Evolutionary conservation across 2,797 vertebrate genomes (phyloP), one percentile per base, ranked within the genome.

Genomic region (Catostomus latipinnis): DNA sequence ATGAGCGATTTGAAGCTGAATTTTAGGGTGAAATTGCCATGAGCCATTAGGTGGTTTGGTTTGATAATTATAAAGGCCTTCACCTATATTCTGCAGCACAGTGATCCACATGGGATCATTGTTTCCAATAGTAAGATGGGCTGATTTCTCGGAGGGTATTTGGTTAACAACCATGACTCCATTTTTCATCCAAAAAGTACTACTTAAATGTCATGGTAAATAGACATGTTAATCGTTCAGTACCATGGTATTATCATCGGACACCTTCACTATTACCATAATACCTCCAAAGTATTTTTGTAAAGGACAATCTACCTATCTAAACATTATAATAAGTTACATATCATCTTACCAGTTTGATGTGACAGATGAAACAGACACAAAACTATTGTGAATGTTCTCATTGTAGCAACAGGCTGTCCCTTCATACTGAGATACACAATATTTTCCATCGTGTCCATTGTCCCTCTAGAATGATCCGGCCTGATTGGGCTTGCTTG

Each of bases 51-150:
- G 88, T 56, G 82, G 45, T 0, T 88, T 88, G 69, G 93, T 89
- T 52, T 4, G 84, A 90, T 97, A 98, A 71, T 87, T 86, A 87
- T 97, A 99, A 65, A 52, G 88, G 18, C 94, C 96, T 8, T 93
- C 88, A 0, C 98, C 97, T 50, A 88, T 89, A 6, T 5, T 8
- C 0, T 13, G 77, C 80, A 96, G 90, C 0, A 0, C 56, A 0
- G 0, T 0, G 82, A 98, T 93, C 61, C 8, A 86, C 84, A 98
- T 90, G 11, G 90, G 93, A 61, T 93, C 93, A 78, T 90, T 85
- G 0, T 70, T 79, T 72, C 89, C 82, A 78, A 98, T 87, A 0
- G 82, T 76, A 34, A 96, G 86, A 50, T 1, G 0, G 0, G 3
- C 0, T 0, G 69, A 43, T 11, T 71, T 4, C 0, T 7, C 14